These are phyloP conservation scores for Agrilus biguttatus DNA, from an alignment of 2,888 invertebrate species.

Conservation along the genomic window DNA sequence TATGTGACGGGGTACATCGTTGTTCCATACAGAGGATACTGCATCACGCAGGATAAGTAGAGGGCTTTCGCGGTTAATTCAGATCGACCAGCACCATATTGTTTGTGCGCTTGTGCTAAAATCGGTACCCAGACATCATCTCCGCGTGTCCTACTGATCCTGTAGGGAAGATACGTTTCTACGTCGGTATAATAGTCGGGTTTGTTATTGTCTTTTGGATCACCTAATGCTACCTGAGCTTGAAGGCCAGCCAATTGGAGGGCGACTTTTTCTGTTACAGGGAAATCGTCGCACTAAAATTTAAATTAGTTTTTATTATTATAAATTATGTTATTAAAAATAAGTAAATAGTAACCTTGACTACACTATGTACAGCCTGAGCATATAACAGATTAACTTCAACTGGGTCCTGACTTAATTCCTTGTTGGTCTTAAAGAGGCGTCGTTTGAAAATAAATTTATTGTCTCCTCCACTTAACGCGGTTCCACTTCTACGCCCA, in stretches of 20 bases:
- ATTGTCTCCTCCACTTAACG: constrained; percentile 75
- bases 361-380: constrained; percentile 89
- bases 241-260: constrained; percentile 87
- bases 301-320: background rate
- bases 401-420: constrained; percentile 87
- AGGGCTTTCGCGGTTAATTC: constrained; percentile 86
- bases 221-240: constrained; percentile 86
- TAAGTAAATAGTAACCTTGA: constrained; percentile 51
- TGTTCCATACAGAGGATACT: constrained; percentile 63
- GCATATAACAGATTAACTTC: constrained; percentile 89
- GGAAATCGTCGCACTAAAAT: constrained; percentile 78
- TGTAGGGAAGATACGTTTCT: constrained; percentile 77
- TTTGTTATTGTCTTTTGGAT: constrained; percentile 61
- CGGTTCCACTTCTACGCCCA: constrained; percentile 42
- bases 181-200: constrained; percentile 81
- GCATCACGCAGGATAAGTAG: constrained; percentile 91
- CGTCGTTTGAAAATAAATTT: constrained; percentile 85
- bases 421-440: constrained; percentile 74
- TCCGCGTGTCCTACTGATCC: constrained; percentile 63
- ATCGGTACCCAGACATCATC: constrained; percentile 80
- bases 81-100: constrained; percentile 83
- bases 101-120: constrained; percentile 74
- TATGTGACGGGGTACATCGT: constrained; percentile 63
- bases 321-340: background rate
- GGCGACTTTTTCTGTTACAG: constrained; percentile 87